A percentile compares a stretch with the other conserved stretches of the same genome.
Conservation (phyloP, 2,113 vertebrate species). For the Tachycineta bicolor region DNA sequence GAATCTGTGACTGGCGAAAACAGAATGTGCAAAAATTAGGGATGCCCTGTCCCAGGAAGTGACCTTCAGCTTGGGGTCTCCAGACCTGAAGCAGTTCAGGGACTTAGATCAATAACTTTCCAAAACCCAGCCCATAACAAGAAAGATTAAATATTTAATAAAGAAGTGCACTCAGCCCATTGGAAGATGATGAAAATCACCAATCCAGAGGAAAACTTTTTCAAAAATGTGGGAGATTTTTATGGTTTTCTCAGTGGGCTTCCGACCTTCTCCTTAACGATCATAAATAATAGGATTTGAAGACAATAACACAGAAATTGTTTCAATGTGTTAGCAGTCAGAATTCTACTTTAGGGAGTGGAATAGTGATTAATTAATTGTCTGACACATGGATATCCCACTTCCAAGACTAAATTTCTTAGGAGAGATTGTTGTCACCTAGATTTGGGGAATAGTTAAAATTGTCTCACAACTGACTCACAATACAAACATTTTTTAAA, state of each 20-base stretch:
- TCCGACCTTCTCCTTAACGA: neutral
- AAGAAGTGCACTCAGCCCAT: neutral
- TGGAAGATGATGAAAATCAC: neutral
- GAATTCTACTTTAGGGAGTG: neutral
- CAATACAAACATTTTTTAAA: neutral
- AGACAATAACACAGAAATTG: neutral
- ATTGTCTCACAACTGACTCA: neutral
- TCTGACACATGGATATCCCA: neutral
- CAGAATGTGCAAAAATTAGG: accelerated
- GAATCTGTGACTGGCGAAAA: neutral
- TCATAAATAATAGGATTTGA: neutral
- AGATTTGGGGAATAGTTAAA: neutral
- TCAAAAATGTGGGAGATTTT: neutral
- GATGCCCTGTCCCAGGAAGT: neutral
- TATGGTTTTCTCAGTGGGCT: neutral
- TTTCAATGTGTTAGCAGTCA: neutral
- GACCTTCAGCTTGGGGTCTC: neutral
- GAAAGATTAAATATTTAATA: neutral
- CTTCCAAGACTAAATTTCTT: neutral
- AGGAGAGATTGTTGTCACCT: accelerated
- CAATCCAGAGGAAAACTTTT: neutral
- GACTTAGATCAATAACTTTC: neutral
- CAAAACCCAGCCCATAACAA: neutral
- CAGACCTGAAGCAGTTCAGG: neutral
- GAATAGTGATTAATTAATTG: neutral